Base-by-base conservation (phyloP, 2,888 invertebrate species). In the Pseudeuparius sepicola region DNA sequence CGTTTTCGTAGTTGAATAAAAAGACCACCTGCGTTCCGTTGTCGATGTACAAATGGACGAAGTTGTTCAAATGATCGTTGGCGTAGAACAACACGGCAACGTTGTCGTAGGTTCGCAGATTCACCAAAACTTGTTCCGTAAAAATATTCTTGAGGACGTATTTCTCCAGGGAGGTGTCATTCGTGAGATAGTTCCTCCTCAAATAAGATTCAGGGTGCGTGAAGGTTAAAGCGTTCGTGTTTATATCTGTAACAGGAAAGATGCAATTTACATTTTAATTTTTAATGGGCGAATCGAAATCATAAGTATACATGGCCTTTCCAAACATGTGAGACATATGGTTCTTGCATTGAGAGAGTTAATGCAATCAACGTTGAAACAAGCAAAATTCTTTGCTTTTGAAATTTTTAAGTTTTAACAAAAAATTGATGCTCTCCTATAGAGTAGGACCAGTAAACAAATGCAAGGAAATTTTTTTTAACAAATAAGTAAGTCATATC, bases 51-150 rank as follows among this genome's bases (percentile, higher is more conserved):
- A 92, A 63, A 60, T 92, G 92, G 31, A 90, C 78, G 59, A 93
- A 93, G 61, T 94, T 94, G 57, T 92, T 92, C 39, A 87, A 67
- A 59, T 92, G 83, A 60, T 94, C 93, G 55, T 92, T 88, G 17
- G 89, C 87, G 55, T 93, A 93, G 4, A 93, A 65, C 11, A 93
- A 78, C 48, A 93, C 62, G 0, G 88, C 79, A 45, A 82, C 75
- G 23, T 73, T 69, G 50, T 85, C 85, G 55, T 88, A 88, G 1
- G 93, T 93, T 48, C 93, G 70, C 40, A 94, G 67, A 61, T 90
- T 93, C 56, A 93, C 74, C n/a, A 90, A 67, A 36, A 93, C 75
- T 50, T 82, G 78, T 57, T 86, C 76, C 7, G 72, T 70, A 50
- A 92, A 75, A 60, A 90, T 81, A 48, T 74, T 77, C 59, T 76